Evolutionary conservation across 2,797 vertebrate genomes (phyloP), one percentile per base, ranked within the genome.

Genomic region (Acanthopagrus latus): DNA sequence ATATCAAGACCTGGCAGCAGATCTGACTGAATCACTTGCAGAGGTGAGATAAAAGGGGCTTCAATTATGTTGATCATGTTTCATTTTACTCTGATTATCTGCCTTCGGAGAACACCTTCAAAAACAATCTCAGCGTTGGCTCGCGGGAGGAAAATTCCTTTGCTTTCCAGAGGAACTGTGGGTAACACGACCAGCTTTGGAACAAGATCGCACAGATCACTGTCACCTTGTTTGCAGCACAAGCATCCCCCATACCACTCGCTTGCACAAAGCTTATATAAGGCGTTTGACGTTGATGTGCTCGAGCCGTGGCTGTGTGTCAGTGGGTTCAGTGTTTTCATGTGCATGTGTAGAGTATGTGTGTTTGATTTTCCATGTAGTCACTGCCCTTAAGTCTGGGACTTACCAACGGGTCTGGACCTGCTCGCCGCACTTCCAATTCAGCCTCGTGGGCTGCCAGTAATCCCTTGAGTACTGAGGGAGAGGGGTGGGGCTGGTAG

Each of bases 291-390:
- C 79, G 55, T 65, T 83, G 88, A 84, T 84, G 86, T 67, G 83
- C 81, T 79, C 33, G 71, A 80, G 81, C 77, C 59, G 1, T 13
- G 71, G 64, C 80, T 81, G 83, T 78, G 84, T 93, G 89, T 93
- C 90, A 92, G 90, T 85, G 91, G 89, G 91, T 93, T 92, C 89
- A 91, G 67, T 89, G 89, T 91, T 86, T 91, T 91, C 86, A 89
- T 81, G 88, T 89, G 89, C 78, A 88, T 88, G 82, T 86, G 89
- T 84, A 80, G 75, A 80, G 81, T 87, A 74, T 85, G 88, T 89
- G 90, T 88, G 92, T 93, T 94, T 93, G 81, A 89, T 94, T 95
- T 96, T 95, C 94, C 94, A 94, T 95, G 88, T 59, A 91, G 92
- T 93, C 92, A 94, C 89, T 91, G 90, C 88, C 91, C 89, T 90